Evolutionary conservation across 2,797 vertebrate species (phyloP).

Genomic region (Lagodon rhomboides): DNA sequence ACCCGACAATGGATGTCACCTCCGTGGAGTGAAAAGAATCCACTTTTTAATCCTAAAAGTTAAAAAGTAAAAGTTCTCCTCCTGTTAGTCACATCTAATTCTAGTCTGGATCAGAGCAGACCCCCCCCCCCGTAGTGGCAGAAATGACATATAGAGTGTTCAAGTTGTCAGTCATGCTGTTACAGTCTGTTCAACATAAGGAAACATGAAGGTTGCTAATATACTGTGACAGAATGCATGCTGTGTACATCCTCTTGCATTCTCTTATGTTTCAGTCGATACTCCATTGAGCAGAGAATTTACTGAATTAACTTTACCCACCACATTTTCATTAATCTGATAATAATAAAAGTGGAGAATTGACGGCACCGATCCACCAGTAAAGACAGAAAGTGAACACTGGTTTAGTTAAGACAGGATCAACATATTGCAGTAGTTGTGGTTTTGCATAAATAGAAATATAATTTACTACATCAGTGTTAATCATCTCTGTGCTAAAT

Average conservation of each 20-base stretch:
- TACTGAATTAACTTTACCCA: not conserved
- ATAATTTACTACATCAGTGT: not conserved
- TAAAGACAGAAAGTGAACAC: slow-evolving; percentile 19
- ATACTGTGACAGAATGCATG: not conserved
- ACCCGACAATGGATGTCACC: too few species aligned
- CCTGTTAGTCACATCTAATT: too few species aligned
- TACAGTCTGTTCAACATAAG: not conserved
- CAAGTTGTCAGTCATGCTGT: not conserved
- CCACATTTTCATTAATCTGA: not conserved
- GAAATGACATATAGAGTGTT: too few species aligned
- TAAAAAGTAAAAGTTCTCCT: too few species aligned
- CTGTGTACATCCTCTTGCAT: not conserved
- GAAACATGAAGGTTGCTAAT: not conserved
- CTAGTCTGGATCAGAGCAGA: too few species aligned
- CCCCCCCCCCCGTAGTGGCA: too few species aligned
- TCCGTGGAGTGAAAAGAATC: too few species aligned
- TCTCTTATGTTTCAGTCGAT: not conserved
- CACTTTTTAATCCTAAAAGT: too few species aligned
- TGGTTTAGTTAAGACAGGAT: slow-evolving; percentile 6
- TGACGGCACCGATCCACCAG: not conserved
- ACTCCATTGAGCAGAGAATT: slow-evolving; percentile 3
- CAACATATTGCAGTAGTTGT: slow-evolving; percentile 6
- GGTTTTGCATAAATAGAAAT: slow-evolving; percentile 24
- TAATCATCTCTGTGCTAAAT: slow-evolving; percentile 3
- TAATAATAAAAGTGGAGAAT: slow-evolving; percentile 6